Conservation (phyloP, 2,113 vertebrate genomes). For the Spheniscus mendiculus region DNA sequence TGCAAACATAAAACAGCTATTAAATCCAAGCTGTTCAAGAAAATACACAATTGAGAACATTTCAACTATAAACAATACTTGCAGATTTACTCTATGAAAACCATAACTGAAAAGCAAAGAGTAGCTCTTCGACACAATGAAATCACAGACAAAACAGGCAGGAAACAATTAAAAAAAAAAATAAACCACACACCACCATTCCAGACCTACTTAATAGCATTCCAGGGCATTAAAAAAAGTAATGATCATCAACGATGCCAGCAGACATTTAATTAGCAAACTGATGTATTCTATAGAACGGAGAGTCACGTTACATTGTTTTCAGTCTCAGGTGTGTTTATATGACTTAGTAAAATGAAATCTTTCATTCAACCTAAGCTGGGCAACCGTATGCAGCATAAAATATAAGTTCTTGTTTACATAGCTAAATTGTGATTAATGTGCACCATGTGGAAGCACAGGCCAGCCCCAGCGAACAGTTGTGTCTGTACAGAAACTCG, state of each 20-base stretch:
- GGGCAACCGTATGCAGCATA: not conserved
- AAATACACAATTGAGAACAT: conserved; percentile 12
- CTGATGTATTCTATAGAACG: not conserved
- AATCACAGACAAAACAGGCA: not conserved
- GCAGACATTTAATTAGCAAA: conserved; percentile 2
- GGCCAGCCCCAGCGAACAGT: conserved; percentile 35
- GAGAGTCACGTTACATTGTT: not conserved
- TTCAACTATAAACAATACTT: conserved; percentile 35
- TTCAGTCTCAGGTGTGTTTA: conserved; percentile 21
- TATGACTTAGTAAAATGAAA: conserved; percentile 26
- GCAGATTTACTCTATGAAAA: conserved; percentile 23
- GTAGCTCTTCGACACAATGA: not conserved
- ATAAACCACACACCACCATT: conserved; percentile 2
- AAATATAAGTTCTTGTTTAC: conserved; percentile 52
- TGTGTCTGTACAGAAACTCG: conserved; percentile 9
- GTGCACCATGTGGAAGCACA: conserved; percentile 32
- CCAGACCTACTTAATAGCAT: conserved; percentile 12
- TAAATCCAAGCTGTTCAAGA: conserved; percentile 40
- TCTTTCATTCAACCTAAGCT: conserved; percentile 50
- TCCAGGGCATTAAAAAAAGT: not conserved
- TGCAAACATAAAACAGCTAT: conserved; percentile 21
- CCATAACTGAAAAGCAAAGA: conserved; percentile 18
- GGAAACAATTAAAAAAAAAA: not conserved
- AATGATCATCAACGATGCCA: not conserved
- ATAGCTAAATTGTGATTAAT: conserved; percentile 65